Conservation (phyloP, 2,888 invertebrate species). For the Sipunculus nudus region DNA sequence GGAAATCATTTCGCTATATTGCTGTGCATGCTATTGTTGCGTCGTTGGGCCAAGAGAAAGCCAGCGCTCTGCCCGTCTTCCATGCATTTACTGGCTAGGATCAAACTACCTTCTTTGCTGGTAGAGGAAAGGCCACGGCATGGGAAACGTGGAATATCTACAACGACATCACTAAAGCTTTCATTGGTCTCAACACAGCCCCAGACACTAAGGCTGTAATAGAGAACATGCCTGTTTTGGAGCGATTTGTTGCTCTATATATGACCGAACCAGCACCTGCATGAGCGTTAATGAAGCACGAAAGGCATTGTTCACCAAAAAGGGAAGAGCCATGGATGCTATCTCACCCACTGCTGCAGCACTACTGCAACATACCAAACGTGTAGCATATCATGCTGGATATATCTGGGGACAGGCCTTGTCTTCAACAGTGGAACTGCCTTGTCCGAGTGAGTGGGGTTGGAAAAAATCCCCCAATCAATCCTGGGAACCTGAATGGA, state of each 20-base stretch:
- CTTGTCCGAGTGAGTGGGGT: constrained; percentile 14
- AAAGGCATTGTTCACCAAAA: constrained; percentile 27
- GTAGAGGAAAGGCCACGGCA: constrained; percentile 19
- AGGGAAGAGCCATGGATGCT: constrained; percentile 12
- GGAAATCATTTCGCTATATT: constrained; percentile 29
- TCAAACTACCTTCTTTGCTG: constrained; percentile 19
- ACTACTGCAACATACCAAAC: constrained; percentile 32
- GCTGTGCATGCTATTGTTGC: constrained; percentile 24
- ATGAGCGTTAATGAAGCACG: constrained; percentile 28
- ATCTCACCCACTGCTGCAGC: constrained; percentile 38
- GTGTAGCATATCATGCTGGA: constrained; percentile 33
- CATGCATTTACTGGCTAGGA: constrained; percentile 36
- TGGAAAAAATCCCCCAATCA: neutral
- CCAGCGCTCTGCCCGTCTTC: constrained; percentile 18
- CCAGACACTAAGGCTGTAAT: neutral
- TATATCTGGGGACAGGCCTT: constrained; percentile 23
- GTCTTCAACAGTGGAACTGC: neutral
- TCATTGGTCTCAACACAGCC: neutral
- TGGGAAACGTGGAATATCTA: constrained; percentile 9
- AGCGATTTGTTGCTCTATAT: constrained; percentile 39
- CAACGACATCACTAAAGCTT: neutral
- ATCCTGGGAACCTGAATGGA: neutral
- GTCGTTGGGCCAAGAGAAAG: constrained; percentile 12
- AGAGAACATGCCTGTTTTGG: constrained; percentile 18
- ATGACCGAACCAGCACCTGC: constrained; percentile 22